Conservation (phyloP, 1,140 invertebrate genomes). For the Gerris buenoi region DNA sequence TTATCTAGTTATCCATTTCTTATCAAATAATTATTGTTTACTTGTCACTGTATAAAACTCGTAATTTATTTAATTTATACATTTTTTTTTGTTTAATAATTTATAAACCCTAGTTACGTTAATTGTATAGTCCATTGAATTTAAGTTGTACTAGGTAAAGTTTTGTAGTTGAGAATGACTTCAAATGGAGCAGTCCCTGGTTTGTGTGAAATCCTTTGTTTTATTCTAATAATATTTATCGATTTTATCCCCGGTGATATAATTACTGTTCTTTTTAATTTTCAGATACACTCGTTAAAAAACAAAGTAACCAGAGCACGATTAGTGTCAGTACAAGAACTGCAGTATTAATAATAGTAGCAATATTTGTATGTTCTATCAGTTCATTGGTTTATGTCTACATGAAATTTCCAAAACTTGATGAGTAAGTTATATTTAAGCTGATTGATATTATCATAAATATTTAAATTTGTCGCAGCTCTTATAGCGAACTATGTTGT, state of each 20-base stretch:
- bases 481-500: no score
- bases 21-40: not conserved
- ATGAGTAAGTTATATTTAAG: conserved; percentile 60
- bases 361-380: conserved; percentile 12
- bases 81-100: no score
- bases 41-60: not conserved
- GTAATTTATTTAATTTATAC: not conserved
- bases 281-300: not conserved
- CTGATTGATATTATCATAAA: not conserved
- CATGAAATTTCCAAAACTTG: conserved; percentile 61
- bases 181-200: no score
- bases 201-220: no score
- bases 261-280: conserved; percentile 2
- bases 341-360: conserved; percentile 10
- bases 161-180: no score
- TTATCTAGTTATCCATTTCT: not conserved
- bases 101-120: no score
- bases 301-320: not conserved
- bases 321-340: conserved; percentile 9
- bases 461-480: no score
- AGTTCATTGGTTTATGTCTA: conserved; percentile 47
- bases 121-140: no score
- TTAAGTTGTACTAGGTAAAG: no score
- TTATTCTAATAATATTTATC: no score
- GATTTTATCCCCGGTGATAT: not conserved